phyloP scores from a whole-genome alignment of 2,797 vertebrate genomes.

The Epinephelus awoara region DNA sequence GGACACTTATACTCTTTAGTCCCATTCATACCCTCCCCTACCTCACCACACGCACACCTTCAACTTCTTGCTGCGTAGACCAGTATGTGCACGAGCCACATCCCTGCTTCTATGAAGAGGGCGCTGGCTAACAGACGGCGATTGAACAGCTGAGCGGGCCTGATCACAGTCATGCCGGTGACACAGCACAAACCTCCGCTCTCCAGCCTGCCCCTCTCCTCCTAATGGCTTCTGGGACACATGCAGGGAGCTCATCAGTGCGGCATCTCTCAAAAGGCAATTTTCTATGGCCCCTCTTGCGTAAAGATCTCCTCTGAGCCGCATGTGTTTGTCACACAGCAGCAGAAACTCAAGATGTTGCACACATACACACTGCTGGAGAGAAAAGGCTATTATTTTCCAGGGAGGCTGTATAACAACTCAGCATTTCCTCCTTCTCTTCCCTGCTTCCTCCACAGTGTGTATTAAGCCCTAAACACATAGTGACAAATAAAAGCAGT shows the following conservation, averaged over 20 bases:
- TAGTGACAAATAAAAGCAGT: conserved; percentile 56
- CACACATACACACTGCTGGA: conserved; percentile 51
- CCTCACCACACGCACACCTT: neutral
- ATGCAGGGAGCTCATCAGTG: conserved; percentile 76
- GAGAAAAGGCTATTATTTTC: conserved; percentile 56
- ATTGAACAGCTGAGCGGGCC: conserved; percentile 53
- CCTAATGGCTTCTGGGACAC: conserved; percentile 76
- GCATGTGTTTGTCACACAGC: conserved; percentile 68
- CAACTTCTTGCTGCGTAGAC: conserved; percentile 29
- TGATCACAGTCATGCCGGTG: conserved; percentile 49
- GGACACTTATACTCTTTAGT: neutral
- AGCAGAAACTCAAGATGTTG: conserved; percentile 53
- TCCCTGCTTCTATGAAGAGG: conserved; percentile 41
- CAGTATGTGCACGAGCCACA: conserved; percentile 5
- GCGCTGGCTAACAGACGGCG: conserved; percentile 51
- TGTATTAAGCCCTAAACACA: conserved; percentile 58
- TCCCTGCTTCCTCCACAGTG: conserved; percentile 20
- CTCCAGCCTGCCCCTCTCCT: conserved; percentile 45
- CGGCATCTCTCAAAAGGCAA: conserved; percentile 76
- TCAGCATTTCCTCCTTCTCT: conserved; percentile 19
- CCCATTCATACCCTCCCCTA: neutral
- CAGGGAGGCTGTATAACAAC: conserved; percentile 46
- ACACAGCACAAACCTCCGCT: conserved; percentile 58
- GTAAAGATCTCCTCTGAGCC: conserved; percentile 71
- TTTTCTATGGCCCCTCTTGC: conserved; percentile 74